These are phyloP conservation scores for Chloroceryle aenea DNA, from an alignment of 2,113 vertebrate genomes.

Conservation along the genomic window DNA sequence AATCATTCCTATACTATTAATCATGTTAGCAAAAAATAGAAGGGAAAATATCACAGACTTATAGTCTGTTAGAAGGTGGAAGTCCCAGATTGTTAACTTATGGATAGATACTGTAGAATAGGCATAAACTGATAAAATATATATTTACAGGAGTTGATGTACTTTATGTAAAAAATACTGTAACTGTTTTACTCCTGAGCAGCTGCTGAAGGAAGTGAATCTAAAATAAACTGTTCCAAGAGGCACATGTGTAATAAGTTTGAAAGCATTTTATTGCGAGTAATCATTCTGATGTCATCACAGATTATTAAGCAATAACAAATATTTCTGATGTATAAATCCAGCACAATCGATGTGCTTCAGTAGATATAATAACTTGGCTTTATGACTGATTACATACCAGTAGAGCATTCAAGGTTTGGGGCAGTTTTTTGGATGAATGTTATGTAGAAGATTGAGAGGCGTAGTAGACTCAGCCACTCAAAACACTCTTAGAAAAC, in stretches of 20 bases:
- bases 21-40: neutral
- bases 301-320: neutral
- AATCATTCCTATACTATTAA: neutral
- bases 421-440: neutral
- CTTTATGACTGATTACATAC: neutral
- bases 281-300: neutral
- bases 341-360: neutral
- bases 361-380: neutral
- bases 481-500: neutral
- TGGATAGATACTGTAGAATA: neutral
- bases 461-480: neutral
- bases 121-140: neutral
- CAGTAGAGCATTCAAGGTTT: neutral
- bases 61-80: neutral
- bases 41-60: neutral
- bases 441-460: neutral
- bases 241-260: neutral
- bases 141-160: neutral
- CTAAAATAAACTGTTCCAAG: neutral
- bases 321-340: neutral
- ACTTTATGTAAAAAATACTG: neutral
- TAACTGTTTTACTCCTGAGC: neutral
- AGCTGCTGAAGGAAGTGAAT: neutral
- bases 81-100: neutral
- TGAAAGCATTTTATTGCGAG: neutral